These are phyloP conservation scores for Nematolebias whitei DNA, from an alignment of 2,113 vertebrate species.

Conservation along the genomic window DNA sequence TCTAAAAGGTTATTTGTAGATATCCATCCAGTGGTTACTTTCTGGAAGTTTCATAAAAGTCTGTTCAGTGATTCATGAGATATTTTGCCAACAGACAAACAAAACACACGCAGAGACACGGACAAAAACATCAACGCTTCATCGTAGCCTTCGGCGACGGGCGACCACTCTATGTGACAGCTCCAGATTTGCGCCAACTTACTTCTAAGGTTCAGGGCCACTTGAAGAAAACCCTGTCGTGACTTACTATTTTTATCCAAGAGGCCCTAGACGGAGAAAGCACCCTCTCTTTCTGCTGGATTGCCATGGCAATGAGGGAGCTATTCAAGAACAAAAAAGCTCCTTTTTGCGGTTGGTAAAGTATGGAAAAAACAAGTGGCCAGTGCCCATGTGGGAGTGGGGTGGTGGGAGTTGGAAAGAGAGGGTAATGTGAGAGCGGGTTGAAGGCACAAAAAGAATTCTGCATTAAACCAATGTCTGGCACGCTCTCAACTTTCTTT, in stretches of 20 bases:
- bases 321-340: slow-evolving; percentile 74
- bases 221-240: slow-evolving; percentile 49
- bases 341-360: slow-evolving; percentile 69
- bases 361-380: slow-evolving; percentile 69
- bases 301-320: slow-evolving; percentile 76
- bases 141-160: too few relatives aligned
- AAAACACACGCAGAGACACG: too few relatives aligned
- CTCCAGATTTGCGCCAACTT: slow-evolving; percentile 21
- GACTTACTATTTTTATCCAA: slow-evolving; percentile 71
- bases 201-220: slow-evolving; percentile 56
- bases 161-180: not conserved
- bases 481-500: slow-evolving; percentile 65
- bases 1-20: too few relatives aligned
- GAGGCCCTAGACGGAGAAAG: slow-evolving; percentile 66
- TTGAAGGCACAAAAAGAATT: slow-evolving; percentile 67
- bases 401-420: slow-evolving; percentile 68
- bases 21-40: too few relatives aligned
- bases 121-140: too few relatives aligned
- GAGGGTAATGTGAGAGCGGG: slow-evolving; percentile 75
- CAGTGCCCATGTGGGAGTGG: slow-evolving; percentile 63
- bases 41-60: too few relatives aligned
- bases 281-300: slow-evolving; percentile 64
- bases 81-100: too few relatives aligned
- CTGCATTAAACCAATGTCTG: slow-evolving; percentile 78
- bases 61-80: too few relatives aligned